Conservation (phyloP, 1,140 invertebrate genomes). For the Drosophila mayri region DNA sequence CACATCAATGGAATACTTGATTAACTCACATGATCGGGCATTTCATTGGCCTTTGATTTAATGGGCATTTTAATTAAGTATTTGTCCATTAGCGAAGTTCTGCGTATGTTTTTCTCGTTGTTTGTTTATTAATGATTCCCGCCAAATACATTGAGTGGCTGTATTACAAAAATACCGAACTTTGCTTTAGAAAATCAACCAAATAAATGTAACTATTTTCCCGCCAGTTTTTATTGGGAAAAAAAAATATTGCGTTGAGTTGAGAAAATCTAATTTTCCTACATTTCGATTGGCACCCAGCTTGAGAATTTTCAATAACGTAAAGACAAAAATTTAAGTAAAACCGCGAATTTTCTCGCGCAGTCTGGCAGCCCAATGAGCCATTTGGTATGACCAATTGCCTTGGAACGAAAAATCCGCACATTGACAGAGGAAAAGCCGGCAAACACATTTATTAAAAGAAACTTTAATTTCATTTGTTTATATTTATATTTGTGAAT, state of each 20-base stretch:
- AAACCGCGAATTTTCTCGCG: no score
- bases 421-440: background rate
- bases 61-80: constrained; percentile 60
- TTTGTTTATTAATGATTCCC: constrained; percentile 40
- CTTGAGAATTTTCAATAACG: no score
- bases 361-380: background rate
- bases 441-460: constrained; percentile 1
- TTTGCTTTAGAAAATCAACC: background rate
- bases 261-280: no score
- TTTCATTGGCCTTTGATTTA: constrained; percentile 28
- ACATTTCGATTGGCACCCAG: no score
- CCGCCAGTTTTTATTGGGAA: background rate
- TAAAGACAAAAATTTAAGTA: no score
- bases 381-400: background rate
- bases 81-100: constrained; percentile 52
- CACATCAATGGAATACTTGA: fast-evolving
- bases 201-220: constrained; percentile 1
- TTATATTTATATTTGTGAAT: constrained; percentile 11
- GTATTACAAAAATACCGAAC: background rate
- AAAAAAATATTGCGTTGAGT: no score
- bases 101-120: background rate
- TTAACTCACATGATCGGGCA: constrained; percentile 24
- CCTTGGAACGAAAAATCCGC: fast-evolving
- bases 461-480: background rate
- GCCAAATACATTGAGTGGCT: constrained; percentile 45